These are phyloP conservation scores for Probaryconus sp. DNA, from an alignment of 1,140 invertebrate species.

Conservation along the genomic window DNA sequence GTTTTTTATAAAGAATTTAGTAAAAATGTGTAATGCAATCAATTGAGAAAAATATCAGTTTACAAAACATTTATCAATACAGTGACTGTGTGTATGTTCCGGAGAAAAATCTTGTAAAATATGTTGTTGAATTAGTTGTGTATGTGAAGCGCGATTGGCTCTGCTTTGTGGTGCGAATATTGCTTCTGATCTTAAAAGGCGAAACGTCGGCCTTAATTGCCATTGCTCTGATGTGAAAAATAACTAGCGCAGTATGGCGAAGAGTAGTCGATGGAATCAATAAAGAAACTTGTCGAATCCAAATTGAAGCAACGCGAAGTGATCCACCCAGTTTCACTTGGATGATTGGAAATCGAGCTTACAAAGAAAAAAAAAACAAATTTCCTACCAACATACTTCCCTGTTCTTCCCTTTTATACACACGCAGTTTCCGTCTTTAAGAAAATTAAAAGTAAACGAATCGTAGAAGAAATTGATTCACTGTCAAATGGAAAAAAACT, in stretches of 20 bases:
- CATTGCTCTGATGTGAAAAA: conserved; percentile 54
- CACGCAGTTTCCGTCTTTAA: neutral
- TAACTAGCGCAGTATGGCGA: conserved; percentile 36
- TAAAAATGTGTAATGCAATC: too few species aligned
- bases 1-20: too few species aligned
- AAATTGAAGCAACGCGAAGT: conserved; percentile 59
- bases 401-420: neutral
- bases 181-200: conserved; percentile 27
- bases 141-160: neutral
- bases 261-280: conserved; percentile 50
- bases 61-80: too few species aligned
- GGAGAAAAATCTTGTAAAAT: neutral
- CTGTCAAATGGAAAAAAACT: neutral
- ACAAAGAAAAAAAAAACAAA: conserved; percentile 36
- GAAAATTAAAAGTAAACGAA: conserved; percentile 37
- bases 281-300: conserved; percentile 57
- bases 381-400: conserved; percentile 11
- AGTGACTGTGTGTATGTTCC: neutral
- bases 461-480: neutral
- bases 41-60: neutral
- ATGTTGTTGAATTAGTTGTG: conserved; percentile 1
- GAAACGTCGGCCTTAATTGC: conserved; percentile 41
- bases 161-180: conserved; percentile 3
- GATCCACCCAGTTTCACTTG: conserved; percentile 28
- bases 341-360: conserved; percentile 34